phyloP scores from a whole-genome alignment of 2,888 invertebrate species.

The Cheilosia variabilis region DNA sequence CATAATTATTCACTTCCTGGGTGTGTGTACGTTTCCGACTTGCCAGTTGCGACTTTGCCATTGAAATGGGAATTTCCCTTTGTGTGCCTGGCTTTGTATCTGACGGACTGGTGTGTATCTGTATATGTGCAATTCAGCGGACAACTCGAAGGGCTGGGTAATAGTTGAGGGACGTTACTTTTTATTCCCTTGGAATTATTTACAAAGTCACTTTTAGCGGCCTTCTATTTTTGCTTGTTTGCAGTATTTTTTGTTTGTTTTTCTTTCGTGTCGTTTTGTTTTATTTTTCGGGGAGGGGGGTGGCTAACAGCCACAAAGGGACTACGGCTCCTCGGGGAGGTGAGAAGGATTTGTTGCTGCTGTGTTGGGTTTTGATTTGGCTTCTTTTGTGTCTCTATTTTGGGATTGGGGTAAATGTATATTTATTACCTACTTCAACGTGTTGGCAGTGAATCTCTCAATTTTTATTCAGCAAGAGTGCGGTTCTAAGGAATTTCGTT shows the following conservation, averaged over 20 bases:
- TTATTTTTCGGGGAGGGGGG: not conserved
- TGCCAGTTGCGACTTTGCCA: not conserved
- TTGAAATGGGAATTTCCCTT: not conserved
- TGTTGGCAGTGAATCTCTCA: slow-evolving; percentile 25
- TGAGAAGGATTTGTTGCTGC: slow-evolving; percentile 11
- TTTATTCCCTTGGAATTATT: slow-evolving; percentile 49
- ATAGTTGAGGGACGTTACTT: slow-evolving; percentile 14
- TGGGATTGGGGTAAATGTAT: slow-evolving; percentile 55
- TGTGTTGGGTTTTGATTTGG: slow-evolving; percentile 26
- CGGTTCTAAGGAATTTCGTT: not conserved
- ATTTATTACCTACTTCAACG: slow-evolving; percentile 39
- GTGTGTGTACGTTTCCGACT: slow-evolving; percentile 35
- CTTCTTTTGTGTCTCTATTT: slow-evolving; percentile 12
- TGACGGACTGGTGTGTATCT: not conserved
- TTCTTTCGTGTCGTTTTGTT: not conserved
- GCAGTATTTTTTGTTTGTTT: not conserved
- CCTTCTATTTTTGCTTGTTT: slow-evolving; percentile 6
- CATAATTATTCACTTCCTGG: slow-evolving; percentile 69
- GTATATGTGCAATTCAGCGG: slow-evolving; percentile 23
- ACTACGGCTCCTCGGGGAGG: not conserved
- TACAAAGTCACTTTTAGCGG: slow-evolving; percentile 33
- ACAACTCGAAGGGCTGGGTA: slow-evolving; percentile 41
- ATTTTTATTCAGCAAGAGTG: slow-evolving; percentile 41
- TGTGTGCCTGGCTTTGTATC: not conserved
- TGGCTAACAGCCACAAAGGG: slow-evolving; percentile 28